Conservation (phyloP, 1,140 invertebrate species). For the Diachasma alloeum region DNA sequence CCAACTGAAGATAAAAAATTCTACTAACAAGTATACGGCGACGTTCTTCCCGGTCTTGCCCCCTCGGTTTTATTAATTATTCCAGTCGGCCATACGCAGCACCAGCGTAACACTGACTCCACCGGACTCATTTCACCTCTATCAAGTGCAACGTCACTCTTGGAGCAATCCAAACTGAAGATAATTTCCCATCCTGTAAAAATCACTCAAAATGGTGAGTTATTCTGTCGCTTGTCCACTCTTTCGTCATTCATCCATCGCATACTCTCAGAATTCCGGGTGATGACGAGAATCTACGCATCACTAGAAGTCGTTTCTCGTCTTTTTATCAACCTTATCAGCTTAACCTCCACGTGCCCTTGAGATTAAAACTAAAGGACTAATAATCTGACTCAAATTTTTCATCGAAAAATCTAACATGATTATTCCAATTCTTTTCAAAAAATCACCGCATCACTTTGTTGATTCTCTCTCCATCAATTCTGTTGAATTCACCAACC, state of each 20-base stretch:
- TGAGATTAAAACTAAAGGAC: background rate
- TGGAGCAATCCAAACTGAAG: background rate
- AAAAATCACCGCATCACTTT: background rate
- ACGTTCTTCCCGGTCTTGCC: too few relatives aligned
- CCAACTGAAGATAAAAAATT: background rate
- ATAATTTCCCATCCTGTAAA: background rate
- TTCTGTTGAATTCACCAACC: too few relatives aligned
- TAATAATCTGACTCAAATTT: background rate
- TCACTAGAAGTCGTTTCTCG: background rate
- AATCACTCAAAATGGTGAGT: background rate
- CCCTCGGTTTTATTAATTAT: background rate
- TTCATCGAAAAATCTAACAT: background rate
- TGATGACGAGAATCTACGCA: background rate
- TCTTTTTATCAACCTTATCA: background rate
- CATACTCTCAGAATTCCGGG: background rate
- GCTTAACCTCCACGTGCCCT: conserved; percentile 36
- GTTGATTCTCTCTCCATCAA: background rate
- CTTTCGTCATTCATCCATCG: background rate
- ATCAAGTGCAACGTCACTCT: background rate
- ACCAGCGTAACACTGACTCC: background rate
- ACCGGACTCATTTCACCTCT: background rate
- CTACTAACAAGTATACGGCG: too few relatives aligned
- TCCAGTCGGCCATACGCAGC: background rate
- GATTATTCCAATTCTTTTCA: too few relatives aligned
- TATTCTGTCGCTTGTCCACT: background rate